Conservation (phyloP, 2,113 vertebrate species). For the Ailurus styani region DNA sequence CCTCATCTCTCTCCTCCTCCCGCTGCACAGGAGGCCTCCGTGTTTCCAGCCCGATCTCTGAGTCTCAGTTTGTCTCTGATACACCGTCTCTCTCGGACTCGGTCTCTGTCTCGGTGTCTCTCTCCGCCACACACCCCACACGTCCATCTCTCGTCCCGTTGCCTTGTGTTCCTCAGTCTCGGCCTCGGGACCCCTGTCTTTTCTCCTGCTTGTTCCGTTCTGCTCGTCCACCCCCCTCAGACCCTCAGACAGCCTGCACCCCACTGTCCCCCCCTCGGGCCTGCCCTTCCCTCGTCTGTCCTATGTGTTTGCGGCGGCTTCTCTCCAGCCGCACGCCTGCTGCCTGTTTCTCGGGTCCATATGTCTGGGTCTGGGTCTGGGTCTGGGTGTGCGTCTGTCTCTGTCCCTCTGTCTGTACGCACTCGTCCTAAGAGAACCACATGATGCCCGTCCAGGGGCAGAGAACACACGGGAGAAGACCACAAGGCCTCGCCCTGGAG, state of each 20-base stretch:
- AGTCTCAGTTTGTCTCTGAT: neutral
- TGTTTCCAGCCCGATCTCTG: accelerated
- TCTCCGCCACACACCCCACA: accelerated
- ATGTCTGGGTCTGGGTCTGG: neutral
- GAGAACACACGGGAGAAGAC: neutral
- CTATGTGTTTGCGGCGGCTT: accelerated
- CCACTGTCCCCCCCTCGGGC: neutral
- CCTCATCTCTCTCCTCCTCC: neutral
- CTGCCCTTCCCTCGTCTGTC: neutral
- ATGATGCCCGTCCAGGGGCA: accelerated
- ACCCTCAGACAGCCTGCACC: neutral
- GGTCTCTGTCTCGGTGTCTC: too few species aligned
- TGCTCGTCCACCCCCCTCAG: neutral
- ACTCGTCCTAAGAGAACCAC: neutral
- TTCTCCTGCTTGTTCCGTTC: accelerated
- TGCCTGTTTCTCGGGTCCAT: neutral
- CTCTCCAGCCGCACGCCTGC: neutral
- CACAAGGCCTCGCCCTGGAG: accelerated
- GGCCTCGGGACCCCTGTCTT: accelerated
- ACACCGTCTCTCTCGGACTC: too few species aligned
- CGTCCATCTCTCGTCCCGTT: accelerated
- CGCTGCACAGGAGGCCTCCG: neutral
- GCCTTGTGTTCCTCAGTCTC: too few species aligned
- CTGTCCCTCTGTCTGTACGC: neutral
- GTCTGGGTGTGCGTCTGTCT: neutral